Conservation (phyloP, 2,888 invertebrate species). For the Scaptomyza flava region DNA sequence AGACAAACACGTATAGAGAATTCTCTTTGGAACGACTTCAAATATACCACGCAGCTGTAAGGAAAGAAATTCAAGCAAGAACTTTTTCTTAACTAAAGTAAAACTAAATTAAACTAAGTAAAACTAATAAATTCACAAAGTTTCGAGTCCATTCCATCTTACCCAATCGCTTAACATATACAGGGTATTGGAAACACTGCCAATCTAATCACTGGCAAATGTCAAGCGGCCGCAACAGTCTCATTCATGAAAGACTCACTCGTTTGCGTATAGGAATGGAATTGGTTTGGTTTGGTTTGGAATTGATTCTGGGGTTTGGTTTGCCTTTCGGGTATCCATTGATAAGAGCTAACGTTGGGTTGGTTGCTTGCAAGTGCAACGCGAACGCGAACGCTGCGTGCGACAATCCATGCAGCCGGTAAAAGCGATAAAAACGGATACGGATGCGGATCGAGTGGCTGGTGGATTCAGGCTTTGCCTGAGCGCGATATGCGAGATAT, state of each 20-base stretch:
- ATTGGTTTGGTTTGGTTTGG: slow-evolving; percentile 15
- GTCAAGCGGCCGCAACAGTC: slow-evolving; percentile 51
- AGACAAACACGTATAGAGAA: not conserved
- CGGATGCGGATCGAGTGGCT: slow-evolving; percentile 1
- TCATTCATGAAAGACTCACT: slow-evolving; percentile 57
- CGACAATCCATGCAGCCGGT: slow-evolving; percentile 36
- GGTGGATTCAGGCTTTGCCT: slow-evolving; percentile 2
- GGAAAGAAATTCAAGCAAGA: too few relatives aligned
- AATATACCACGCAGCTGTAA: slow-evolving; percentile 12
- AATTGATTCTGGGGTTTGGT: not conserved
- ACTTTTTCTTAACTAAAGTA: too few relatives aligned
- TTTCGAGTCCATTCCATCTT: too few relatives aligned
- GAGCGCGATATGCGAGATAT: slow-evolving; percentile 44
- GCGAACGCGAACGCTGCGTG: slow-evolving; percentile 50
- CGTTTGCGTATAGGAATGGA: not conserved
- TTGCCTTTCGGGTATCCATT: slow-evolving; percentile 33
- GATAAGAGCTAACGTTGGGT: slow-evolving; percentile 40
- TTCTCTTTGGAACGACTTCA: not conserved
- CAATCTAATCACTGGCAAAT: slow-evolving; percentile 75
- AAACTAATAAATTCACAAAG: too few relatives aligned
- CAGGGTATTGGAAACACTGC: slow-evolving; percentile 34
- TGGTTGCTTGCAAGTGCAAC: slow-evolving; percentile 19
- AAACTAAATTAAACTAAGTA: too few relatives aligned
- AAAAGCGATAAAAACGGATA: slow-evolving; percentile 31
- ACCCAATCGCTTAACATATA: not conserved